Evolutionary conservation across 2,113 vertebrate species (phyloP), one percentile per base, ranked within the genome.

Genomic region (Stegastes partitus): DNA sequence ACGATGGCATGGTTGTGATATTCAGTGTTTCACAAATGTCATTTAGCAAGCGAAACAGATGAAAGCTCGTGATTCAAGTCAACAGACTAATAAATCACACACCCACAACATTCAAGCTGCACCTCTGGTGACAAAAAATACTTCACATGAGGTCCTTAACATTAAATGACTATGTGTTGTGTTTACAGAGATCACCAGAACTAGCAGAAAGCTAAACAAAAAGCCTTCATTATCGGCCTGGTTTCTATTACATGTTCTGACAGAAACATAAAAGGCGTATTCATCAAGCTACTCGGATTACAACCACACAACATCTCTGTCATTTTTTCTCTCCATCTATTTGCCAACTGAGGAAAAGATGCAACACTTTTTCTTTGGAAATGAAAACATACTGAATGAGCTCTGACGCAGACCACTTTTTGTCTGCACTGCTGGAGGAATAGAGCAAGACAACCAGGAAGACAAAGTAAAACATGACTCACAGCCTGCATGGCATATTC

Each of bases 401-500:
- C 18, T 28, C 15, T 11, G 11, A 45, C 6, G 0, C 51, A 9
- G 15, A 22, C 37, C 9, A 44, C 47, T 21, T 59, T 58, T 44
- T 9, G 9, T 53, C 26, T 51, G 31, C 22, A 67, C 23, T 21
- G 8, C 25, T 45, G 49, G 2, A 19, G 47, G 62, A 47, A 63
- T 21, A 10, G 1, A 56, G 39, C 2, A 7, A n/a, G 28, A n/a
- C 0, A 50, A 15, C 19, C 16, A 39, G 19, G 2, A 0, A 21
- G 1, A 39, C 3, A 59, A 53, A 54, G 25, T 4, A 18, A 42
- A 49, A 15, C 22, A 8, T 23, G 15, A 93, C 94, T 94, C 81
- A 94, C 94, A 11, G 85, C 44, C 50, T 95, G 91, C 19, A 94
- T 67, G 68, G 80, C 51, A 11, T 45, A 53, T 2, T 93, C 93